Base-by-base conservation (phyloP, 2,888 invertebrate genomes). In the Caenorhabditis drosophilae region DNA sequence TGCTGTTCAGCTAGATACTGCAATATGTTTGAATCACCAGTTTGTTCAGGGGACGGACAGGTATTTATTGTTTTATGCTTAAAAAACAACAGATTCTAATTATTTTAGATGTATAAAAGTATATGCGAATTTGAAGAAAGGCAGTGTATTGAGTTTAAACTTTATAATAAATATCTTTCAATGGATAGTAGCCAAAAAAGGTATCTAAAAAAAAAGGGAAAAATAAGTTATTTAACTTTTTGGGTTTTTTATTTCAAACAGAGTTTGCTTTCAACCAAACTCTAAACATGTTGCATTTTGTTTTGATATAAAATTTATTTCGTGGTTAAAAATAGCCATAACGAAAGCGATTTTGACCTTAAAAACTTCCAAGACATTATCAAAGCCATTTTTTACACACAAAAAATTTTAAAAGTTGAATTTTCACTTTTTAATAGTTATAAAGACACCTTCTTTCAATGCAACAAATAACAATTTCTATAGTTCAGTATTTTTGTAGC, bases 41-140 rank as follows among this genome's bases (percentile, higher is more conserved):
- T 75, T 25, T 75, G 75, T 44, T 64, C 70, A 20, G 55, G 60
- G n/a, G 48, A 63, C 44, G 75, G 75, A 48, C 61, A 68, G 60
- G 75, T 75, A 38, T 44, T 44, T 16, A 50, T 15, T 18, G 20
- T 23, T 40, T 4, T 4, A 40, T 6, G 12, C 23, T 51, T 20
- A 12, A n/a, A 36, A 38, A 40, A 20, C 6, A 20, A n/a, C n/a
- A n/a, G n/a, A n/a, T n/a, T n/a, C n/a, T n/a, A 7, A 20, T 40
- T 9, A 12, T 45, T 67, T 49, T 50, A 75, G 75, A 73, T 72
- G 68, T 67, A 70, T 41, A 50, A 59, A 25, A 53, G 62, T 4
- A 41, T 60, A 12, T 75, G 75, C 40, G 61, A 63, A 16, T 71
- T 73, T 52, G 73, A 75, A 52, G 58, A 68, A 26, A 38, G 67